Evolutionary conservation across 2,113 vertebrate genomes (phyloP).

Genomic region (Ictalurus furcatus): DNA sequence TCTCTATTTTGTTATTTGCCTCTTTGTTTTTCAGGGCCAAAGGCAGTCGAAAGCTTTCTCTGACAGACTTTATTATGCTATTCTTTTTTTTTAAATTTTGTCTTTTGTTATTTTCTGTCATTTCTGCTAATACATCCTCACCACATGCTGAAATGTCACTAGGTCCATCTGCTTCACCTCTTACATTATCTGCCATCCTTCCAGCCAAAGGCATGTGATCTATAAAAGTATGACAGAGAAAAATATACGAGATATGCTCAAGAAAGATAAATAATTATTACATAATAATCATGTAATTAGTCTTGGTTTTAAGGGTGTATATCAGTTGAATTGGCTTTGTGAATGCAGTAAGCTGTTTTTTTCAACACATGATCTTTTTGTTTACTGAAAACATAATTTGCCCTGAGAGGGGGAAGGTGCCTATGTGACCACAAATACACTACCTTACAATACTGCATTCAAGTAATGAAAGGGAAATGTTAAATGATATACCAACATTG

Average conservation of each 20-base stretch:
- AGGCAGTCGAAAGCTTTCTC: slow-evolving; percentile 48
- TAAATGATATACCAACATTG: not conserved
- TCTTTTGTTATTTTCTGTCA: slow-evolving; percentile 28
- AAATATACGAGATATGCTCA: not conserved
- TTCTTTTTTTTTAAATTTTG: slow-evolving; percentile 22
- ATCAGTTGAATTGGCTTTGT: not conserved
- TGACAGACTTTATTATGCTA: slow-evolving; percentile 24
- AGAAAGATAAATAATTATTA: slow-evolving; percentile 3
- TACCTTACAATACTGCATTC: not conserved
- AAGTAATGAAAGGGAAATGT: not conserved
- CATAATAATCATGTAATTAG: not conserved
- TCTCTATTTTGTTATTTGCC: slow-evolving; percentile 40
- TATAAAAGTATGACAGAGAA: not conserved
- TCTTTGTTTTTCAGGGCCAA: slow-evolving; percentile 32
- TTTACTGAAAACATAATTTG: slow-evolving; percentile 67
- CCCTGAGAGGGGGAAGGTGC: not conserved
- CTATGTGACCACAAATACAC: not conserved
- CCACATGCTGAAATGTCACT: slow-evolving; percentile 35
- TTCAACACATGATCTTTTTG: slow-evolving; percentile 47
- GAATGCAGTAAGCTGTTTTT: not conserved
- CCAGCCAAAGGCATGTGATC: not conserved
- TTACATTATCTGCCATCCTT: slow-evolving; percentile 36
- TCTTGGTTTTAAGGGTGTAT: not conserved
- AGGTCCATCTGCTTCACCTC: slow-evolving; percentile 8
- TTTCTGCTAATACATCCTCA: not conserved